Evolutionary conservation across 2,888 invertebrate genomes (phyloP), one percentile per base, ranked within the genome.

Genomic region (Parnassius orleans): DNA sequence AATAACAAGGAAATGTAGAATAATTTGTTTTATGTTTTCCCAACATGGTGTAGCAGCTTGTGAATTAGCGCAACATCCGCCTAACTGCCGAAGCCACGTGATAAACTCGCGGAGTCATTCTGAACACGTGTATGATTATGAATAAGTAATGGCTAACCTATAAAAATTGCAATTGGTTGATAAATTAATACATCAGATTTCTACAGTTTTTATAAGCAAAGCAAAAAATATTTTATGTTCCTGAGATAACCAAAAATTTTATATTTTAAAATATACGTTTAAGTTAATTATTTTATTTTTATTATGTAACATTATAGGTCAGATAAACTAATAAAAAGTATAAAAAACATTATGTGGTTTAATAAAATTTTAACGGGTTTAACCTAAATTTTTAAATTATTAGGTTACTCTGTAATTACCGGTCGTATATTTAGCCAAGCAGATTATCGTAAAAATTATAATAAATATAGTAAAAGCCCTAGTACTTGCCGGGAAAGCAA

Each of bases 61-160:
- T 10, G 53, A 59, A 33, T 69, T 67, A 65, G 70, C 57, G 70
- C 73, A 73, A 77, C 76, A 76, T 75, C 76, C 78, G 78, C 66
- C n/a, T 48, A 50, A 19, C 51, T 41, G 53, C 66, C 68, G 50
- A 43, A 19, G 68, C 71, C 78, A 69, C 76, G 78, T 78, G 82
- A 78, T 73, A 2, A 42, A 50, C 62, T 50, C 57, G 61, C 56
- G 61, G 47, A 19, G 24, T 10, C 50, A n/a, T 50, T 60, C 3
- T 33, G 11, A 44, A 51, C 60, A 55, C 50, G 54, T 61, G 60
- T 41, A 12, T 1, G 14, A 50, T 55, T 51, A 61, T 55, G 19
- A 56, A 56, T 33, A 33, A 33, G 33, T 33, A 55, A 57, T n/a
- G 11, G 14, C 15, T 15, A 12, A 42, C 10, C 19, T 15, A 48